Conservation (phyloP, 2,888 invertebrate species). For the Dynastes hyllus region DNA sequence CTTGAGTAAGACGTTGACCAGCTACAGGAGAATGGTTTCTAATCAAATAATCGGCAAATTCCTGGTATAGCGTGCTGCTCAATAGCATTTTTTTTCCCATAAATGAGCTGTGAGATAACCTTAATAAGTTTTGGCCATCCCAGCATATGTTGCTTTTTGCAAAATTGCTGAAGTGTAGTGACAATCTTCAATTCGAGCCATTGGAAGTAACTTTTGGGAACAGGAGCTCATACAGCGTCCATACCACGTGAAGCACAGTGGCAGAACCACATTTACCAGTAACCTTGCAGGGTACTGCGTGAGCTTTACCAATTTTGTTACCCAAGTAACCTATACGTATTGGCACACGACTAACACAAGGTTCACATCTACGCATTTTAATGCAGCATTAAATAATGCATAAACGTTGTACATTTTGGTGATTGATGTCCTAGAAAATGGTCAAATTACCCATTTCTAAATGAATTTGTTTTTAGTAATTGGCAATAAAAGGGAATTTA, state of each 20-base stretch:
- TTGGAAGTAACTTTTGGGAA: slow-evolving; percentile 98
- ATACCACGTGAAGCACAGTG: slow-evolving; percentile 99
- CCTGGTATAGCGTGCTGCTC: slow-evolving; percentile 96
- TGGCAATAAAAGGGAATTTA: no score
- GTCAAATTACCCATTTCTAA: no score
- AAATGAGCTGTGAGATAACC: slow-evolving; percentile 99
- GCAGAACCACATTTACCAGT: slow-evolving; percentile 99
- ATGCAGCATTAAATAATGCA: no score
- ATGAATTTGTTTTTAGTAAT: no score
- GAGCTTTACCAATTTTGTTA: slow-evolving; percentile 99
- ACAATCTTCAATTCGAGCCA: slow-evolving; percentile 99
- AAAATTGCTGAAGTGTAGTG: slow-evolving; percentile 97
- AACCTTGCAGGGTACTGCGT: slow-evolving; percentile 99
- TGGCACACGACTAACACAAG: slow-evolving; percentile 90
- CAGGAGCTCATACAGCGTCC: slow-evolving; percentile 99
- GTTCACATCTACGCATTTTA: no score
- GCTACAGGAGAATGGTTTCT: slow-evolving; percentile 75
- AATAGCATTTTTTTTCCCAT: slow-evolving; percentile 96
- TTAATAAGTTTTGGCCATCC: slow-evolving; percentile 95
- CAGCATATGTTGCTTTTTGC: slow-evolving; percentile 98
- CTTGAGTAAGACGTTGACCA: slow-evolving; percentile 67
- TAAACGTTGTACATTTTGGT: no score
- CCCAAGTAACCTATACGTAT: slow-evolving; percentile 99
- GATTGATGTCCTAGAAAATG: no score
- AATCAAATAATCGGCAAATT: slow-evolving; percentile 92